Evolutionary conservation across 2,113 vertebrate genomes (phyloP).

Genomic region (Campylomormyrus numenius): DNA sequence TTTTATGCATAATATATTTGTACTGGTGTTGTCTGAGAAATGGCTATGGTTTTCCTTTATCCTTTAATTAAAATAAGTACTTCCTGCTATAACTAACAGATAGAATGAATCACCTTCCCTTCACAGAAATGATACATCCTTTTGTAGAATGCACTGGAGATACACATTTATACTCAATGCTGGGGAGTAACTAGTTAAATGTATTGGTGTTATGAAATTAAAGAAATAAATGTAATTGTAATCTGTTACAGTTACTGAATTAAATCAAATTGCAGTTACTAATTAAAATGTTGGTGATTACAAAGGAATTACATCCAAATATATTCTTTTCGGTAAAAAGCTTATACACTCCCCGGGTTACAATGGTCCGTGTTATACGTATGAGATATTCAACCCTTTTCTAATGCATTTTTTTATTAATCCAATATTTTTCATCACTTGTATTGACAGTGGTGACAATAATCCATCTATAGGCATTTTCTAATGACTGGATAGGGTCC

Average conservation of each 20-base stretch:
- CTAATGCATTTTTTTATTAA: too few species aligned
- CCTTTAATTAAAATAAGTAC: background rate
- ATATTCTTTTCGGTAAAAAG: background rate
- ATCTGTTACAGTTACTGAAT: background rate
- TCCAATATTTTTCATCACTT: too few species aligned
- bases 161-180: background rate
- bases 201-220: background rate
- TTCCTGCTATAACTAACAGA: background rate
- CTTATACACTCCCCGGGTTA: too few species aligned
- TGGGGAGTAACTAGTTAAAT: background rate
- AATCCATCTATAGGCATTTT: too few species aligned
- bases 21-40: background rate
- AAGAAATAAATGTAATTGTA: background rate
- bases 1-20: background rate
- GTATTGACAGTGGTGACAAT: too few species aligned
- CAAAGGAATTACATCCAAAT: background rate
- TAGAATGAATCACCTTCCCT: background rate
- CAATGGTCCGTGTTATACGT: too few species aligned
- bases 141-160: background rate
- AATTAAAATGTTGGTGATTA: background rate
- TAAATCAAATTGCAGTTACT: background rate
- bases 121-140: background rate
- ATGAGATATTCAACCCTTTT: too few species aligned
- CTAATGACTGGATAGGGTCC: too few species aligned
- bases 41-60: background rate